Evolutionary conservation across 2,113 vertebrate species (phyloP).

Genomic region (Hyla sarda): DNA sequence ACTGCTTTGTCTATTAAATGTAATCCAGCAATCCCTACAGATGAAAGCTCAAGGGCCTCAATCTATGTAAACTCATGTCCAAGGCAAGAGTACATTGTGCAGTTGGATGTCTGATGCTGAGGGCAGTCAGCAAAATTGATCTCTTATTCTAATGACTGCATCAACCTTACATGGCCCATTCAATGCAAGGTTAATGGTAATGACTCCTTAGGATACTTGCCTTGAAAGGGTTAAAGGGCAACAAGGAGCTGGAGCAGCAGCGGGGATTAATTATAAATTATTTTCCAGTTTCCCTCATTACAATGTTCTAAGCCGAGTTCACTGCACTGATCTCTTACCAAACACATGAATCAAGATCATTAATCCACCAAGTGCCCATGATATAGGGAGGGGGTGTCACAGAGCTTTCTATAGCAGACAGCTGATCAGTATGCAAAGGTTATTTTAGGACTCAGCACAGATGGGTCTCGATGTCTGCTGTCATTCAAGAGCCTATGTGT

Average conservation of each 20-base stretch:
- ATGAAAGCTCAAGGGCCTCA: slow-evolving; percentile 31
- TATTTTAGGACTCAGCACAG: slow-evolving; percentile 44
- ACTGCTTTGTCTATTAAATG: slow-evolving; percentile 57
- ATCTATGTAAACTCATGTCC: slow-evolving; percentile 12
- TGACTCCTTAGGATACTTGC: background rate
- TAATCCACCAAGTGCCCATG: slow-evolving; percentile 30
- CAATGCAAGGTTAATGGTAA: slow-evolving; percentile 25
- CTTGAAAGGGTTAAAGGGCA: slow-evolving; percentile 37
- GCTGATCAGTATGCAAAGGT: slow-evolving; percentile 45
- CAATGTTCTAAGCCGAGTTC: slow-evolving; percentile 35
- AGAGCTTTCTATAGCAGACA: slow-evolving; percentile 22
- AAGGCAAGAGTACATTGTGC: slow-evolving; percentile 8
- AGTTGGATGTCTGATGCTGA: slow-evolving; percentile 16
- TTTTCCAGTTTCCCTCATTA: slow-evolving; percentile 39
- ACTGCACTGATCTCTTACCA: slow-evolving; percentile 34
- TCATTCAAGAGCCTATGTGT: slow-evolving; percentile 12
- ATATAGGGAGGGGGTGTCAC: slow-evolving; percentile 14
- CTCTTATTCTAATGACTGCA: background rate
- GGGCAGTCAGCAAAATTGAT: slow-evolving; percentile 17
- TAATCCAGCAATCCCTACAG: slow-evolving; percentile 47
- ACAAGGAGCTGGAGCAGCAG: background rate
- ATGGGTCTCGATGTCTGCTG: slow-evolving; percentile 36
- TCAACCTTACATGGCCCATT: background rate
- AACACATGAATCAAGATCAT: slow-evolving; percentile 54
- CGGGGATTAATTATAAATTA: slow-evolving; percentile 46